These are phyloP conservation scores for Cynoglossus semilaevis DNA, from an alignment of 2,113 vertebrate genomes.

Conservation along the genomic window DNA sequence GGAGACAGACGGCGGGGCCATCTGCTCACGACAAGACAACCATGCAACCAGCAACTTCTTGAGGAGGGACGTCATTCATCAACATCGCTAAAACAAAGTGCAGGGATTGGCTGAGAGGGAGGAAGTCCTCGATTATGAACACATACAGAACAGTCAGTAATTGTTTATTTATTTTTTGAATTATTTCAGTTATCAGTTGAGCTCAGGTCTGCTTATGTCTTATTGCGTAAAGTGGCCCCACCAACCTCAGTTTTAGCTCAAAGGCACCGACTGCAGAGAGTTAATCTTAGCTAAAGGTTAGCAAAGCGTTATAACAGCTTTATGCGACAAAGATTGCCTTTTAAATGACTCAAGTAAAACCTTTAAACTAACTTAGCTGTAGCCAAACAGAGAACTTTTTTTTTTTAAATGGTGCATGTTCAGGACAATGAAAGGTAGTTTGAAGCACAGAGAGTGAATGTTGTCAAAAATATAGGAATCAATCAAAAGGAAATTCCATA, in stretches of 20 bases:
- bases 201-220: conserved; percentile 9
- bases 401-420: too few relatives aligned
- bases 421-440: too few relatives aligned
- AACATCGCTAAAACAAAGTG: conserved; percentile 15
- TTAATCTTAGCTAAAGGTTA: conserved; percentile 28
- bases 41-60: conserved; percentile 48
- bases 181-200: too few relatives aligned
- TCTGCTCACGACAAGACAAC: conserved; percentile 62
- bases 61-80: conserved; percentile 15
- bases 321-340: too few relatives aligned
- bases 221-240: conserved; percentile 10
- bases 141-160: background rate
- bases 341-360: background rate
- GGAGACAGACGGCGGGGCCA: conserved; percentile 70
- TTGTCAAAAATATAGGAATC: too few relatives aligned
- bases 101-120: background rate
- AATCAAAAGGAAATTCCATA: too few relatives aligned
- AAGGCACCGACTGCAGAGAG: background rate
- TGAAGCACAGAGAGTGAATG: too few relatives aligned
- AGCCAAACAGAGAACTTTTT: too few relatives aligned
- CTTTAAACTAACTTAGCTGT: too few relatives aligned
- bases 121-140: too few relatives aligned
- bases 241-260: conserved; percentile 7
- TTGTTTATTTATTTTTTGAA: too few relatives aligned
- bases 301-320: too few relatives aligned